phyloP scores from a whole-genome alignment of 2,888 invertebrate species.

The Ptycholaimellus sp. region DNA sequence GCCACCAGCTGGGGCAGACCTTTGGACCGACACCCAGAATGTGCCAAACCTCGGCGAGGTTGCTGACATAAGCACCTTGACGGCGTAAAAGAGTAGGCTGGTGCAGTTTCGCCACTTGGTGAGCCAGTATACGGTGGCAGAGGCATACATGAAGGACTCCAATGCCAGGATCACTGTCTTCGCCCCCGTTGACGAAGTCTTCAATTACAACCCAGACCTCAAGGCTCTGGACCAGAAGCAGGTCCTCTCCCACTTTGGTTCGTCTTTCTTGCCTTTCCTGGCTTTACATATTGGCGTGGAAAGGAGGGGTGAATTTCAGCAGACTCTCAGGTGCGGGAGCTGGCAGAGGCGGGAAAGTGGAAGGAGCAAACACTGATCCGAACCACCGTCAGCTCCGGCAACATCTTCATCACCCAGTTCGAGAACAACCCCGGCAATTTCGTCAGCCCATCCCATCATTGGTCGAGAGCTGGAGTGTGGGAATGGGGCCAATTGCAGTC shows the following conservation, averaged over 20 bases:
- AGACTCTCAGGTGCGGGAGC: constrained; percentile 21
- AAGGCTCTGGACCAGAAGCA: constrained; percentile 22
- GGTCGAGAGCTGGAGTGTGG: neutral
- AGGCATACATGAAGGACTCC: constrained; percentile 23
- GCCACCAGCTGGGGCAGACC: too few species aligned
- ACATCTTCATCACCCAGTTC: constrained; percentile 24
- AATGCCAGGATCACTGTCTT: constrained; percentile 20
- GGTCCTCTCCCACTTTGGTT: constrained; percentile 21
- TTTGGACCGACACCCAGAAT: too few species aligned
- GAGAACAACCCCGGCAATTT: constrained; percentile 25
- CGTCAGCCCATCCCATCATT: too few species aligned
- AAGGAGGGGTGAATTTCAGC: constrained; percentile 11
- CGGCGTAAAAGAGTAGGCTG: too few species aligned
- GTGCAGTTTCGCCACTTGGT: too few species aligned
- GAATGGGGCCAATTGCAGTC: constrained; percentile 19
- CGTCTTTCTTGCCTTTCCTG: neutral
- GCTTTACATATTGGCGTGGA: neutral
- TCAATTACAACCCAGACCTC: constrained; percentile 23
- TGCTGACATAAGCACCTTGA: too few species aligned
- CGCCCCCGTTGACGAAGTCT: constrained; percentile 26
- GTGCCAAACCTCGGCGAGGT: too few species aligned
- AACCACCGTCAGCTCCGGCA: constrained; percentile 22
- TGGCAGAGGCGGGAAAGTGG: constrained; percentile 18
- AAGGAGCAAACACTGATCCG: constrained; percentile 22
- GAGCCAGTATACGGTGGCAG: constrained; percentile 19